phyloP scores from a whole-genome alignment of 2,113 vertebrate species.

The Rhagologus leucostigma region DNA sequence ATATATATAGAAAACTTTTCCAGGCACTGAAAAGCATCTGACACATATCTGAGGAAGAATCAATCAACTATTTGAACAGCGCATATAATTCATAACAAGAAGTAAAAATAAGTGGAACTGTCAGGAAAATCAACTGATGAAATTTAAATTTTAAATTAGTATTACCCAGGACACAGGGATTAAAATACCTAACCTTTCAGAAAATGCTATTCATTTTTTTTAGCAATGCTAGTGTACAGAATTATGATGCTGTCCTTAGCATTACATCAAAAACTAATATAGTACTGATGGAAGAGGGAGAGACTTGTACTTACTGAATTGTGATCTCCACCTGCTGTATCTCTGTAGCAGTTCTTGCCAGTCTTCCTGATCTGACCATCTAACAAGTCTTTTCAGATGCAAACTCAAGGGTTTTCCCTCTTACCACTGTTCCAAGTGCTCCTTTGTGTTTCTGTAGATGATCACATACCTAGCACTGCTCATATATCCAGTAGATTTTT shows the following conservation, averaged over 20 bases:
- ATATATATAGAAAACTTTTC: background rate
- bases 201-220: background rate
- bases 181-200: background rate
- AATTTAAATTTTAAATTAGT: slow-evolving; percentile 24
- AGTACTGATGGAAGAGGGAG: too few species aligned
- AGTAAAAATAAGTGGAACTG: background rate
- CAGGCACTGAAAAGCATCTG: background rate
- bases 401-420: background rate
- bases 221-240: background rate
- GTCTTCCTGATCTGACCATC: background rate
- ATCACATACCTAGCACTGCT: background rate
- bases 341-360: background rate
- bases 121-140: slow-evolving; percentile 13
- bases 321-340: background rate
- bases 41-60: background rate
- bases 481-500: background rate
- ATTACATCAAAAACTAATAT: background rate
- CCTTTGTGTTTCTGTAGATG: background rate
- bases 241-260: background rate
- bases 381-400: background rate
- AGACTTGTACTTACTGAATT: background rate
- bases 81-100: background rate
- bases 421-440: background rate
- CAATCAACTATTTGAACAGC: background rate
- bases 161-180: background rate